Evolutionary conservation across 2,888 invertebrate genomes (phyloP).

Genomic region (Euplexia lucipara): DNA sequence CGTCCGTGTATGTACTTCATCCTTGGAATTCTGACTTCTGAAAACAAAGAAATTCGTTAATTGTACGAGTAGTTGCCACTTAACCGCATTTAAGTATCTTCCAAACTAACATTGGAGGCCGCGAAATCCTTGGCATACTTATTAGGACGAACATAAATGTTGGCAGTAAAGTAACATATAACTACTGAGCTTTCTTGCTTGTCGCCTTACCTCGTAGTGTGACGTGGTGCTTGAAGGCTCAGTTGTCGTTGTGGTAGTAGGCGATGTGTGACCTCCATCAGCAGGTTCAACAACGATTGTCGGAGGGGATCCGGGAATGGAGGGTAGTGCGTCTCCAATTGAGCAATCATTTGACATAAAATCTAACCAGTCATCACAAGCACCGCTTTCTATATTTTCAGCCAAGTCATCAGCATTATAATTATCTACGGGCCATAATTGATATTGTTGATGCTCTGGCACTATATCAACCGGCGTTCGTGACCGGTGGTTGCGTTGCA

Average conservation of each 20-base stretch:
- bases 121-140: neutral
- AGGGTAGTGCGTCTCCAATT: neutral
- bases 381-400: neutral
- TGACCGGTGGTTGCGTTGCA: neutral
- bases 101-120: neutral
- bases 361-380: neutral
- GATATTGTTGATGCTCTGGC: neutral
- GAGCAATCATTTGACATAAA: too few relatives aligned
- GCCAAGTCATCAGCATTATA: fast-evolving
- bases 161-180: too few relatives aligned
- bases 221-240: neutral
- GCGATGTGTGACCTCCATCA: neutral
- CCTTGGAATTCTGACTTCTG: too few relatives aligned
- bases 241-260: neutral
- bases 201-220: slow-evolving; percentile 7
- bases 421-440: slow-evolving; percentile 7
- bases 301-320: neutral
- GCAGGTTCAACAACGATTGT: too few relatives aligned
- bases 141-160: too few relatives aligned
- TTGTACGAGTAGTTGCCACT: neutral
- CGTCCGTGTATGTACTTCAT: too few relatives aligned
- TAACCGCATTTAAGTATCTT: neutral
- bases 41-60: too few relatives aligned
- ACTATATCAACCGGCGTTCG: neutral
- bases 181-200: too few relatives aligned